These are phyloP conservation scores for Tribolium freemani DNA, from an alignment of 2,888 invertebrate genomes.

Conservation along the genomic window DNA sequence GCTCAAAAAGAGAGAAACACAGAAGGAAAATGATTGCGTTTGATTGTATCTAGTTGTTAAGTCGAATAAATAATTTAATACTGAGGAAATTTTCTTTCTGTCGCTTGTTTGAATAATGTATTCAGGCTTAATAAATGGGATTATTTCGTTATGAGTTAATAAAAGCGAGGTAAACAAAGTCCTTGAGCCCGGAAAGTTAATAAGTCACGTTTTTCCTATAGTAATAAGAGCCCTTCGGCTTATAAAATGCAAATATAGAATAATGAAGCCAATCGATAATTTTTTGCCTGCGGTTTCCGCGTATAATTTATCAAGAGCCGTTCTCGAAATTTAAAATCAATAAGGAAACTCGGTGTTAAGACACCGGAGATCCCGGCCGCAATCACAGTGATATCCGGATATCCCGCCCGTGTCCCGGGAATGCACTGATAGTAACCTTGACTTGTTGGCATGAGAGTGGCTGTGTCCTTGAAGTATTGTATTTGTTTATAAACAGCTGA, in stretches of 20 bases:
- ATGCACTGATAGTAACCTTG: slow-evolving; percentile 33
- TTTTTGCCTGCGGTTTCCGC: slow-evolving; percentile 36
- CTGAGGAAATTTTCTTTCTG: neutral
- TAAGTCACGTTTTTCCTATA: slow-evolving; percentile 8
- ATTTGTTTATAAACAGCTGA: slow-evolving; percentile 50
- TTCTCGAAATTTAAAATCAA: slow-evolving; percentile 27
- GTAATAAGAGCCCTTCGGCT: slow-evolving; percentile 9
- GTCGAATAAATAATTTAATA: neutral
- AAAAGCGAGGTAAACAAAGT: slow-evolving; percentile 15
- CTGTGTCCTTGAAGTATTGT: slow-evolving; percentile 40
- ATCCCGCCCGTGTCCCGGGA: neutral
- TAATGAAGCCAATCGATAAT: slow-evolving; percentile 36
- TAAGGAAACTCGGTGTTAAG: slow-evolving; percentile 11
- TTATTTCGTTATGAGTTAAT: slow-evolving; percentile 11
- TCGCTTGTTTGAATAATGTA: neutral
- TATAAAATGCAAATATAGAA: slow-evolving; percentile 31
- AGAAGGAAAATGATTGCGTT: neutral
- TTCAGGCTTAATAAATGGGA: neutral
- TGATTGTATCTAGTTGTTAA: neutral
- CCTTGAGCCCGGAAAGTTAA: slow-evolving; percentile 9
- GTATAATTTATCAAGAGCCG: slow-evolving; percentile 31
- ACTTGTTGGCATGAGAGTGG: slow-evolving; percentile 26
- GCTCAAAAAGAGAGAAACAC: slow-evolving; percentile 13
- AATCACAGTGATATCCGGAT: neutral
- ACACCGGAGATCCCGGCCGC: neutral